Evolutionary conservation across 2,797 vertebrate species (phyloP).

Genomic region (Bufotes viridis): DNA sequence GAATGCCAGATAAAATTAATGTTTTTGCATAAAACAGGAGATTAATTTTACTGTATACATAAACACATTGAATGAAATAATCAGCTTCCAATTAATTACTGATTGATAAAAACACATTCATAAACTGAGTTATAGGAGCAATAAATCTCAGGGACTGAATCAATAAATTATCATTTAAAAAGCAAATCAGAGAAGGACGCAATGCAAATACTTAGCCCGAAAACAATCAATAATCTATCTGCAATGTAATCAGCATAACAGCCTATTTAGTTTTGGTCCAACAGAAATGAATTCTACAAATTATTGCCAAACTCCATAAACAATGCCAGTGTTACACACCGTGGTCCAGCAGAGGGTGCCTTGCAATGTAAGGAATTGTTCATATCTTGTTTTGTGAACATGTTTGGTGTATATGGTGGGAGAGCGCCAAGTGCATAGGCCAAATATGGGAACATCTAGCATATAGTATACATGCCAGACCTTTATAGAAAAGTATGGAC

Average conservation of each 20-base stretch:
- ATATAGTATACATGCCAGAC: too few relatives aligned
- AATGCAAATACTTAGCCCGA: not conserved
- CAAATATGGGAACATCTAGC: too few relatives aligned
- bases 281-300: too few relatives aligned
- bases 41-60: not conserved
- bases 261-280: not conserved
- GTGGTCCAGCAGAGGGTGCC: too few relatives aligned
- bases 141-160: constrained; percentile 1
- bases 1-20: not conserved
- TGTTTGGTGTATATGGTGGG: too few relatives aligned
- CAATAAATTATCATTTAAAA: not conserved
- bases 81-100: not conserved
- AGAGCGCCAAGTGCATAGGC: too few relatives aligned
- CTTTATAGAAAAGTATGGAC: too few relatives aligned
- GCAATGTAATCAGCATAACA: not conserved
- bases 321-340: too few relatives aligned
- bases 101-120: too few relatives aligned
- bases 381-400: too few relatives aligned
- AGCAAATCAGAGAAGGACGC: not conserved
- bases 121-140: not conserved
- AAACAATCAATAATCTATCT: not conserved
- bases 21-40: not conserved
- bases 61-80: not conserved
- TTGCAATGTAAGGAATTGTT: too few relatives aligned
- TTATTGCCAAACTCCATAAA: too few relatives aligned